Conservation (phyloP, 2,797 vertebrate species). For the Hyperoplus lanceolatus region DNA sequence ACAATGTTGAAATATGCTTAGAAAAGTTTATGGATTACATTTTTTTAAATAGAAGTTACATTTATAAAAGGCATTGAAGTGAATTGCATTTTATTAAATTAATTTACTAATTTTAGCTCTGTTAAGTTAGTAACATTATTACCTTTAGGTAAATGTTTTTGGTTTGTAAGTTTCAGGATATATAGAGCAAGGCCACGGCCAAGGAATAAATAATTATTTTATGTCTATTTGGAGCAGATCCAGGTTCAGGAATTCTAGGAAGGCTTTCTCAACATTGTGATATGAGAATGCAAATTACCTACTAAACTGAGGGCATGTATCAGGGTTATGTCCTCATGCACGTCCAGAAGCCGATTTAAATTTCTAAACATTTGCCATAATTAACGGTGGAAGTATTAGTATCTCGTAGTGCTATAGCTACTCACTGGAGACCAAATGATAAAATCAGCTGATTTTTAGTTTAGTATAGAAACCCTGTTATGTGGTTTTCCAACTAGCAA, state of each 20-base stretch:
- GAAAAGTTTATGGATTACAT: no score
- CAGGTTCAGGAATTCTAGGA: not conserved
- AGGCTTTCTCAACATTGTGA: not conserved
- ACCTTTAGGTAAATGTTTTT: conserved; percentile 14
- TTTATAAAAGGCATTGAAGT: not conserved
- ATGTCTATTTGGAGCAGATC: not conserved
- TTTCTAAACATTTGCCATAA: not conserved
- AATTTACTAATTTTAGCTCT: not conserved
- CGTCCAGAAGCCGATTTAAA: not conserved
- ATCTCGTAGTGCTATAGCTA: not conserved
- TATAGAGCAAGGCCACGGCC: not conserved
- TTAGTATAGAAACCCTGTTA: conserved; percentile 2
- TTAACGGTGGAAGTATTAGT: not conserved
- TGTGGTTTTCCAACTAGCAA: not conserved
- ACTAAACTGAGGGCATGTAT: not conserved
- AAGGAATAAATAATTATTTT: not conserved
- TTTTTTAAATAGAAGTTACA: not conserved
- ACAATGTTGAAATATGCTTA: not conserved
- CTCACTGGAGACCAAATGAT: not conserved
- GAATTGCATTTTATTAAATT: conserved; percentile 23
- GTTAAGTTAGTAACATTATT: conserved; percentile 9
- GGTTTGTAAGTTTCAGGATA: not conserved
- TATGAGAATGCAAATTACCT: not conserved
- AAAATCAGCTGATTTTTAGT: not conserved
- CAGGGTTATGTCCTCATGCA: not conserved